Conservation (phyloP, 1,140 invertebrate genomes). For the Musca domestica region DNA sequence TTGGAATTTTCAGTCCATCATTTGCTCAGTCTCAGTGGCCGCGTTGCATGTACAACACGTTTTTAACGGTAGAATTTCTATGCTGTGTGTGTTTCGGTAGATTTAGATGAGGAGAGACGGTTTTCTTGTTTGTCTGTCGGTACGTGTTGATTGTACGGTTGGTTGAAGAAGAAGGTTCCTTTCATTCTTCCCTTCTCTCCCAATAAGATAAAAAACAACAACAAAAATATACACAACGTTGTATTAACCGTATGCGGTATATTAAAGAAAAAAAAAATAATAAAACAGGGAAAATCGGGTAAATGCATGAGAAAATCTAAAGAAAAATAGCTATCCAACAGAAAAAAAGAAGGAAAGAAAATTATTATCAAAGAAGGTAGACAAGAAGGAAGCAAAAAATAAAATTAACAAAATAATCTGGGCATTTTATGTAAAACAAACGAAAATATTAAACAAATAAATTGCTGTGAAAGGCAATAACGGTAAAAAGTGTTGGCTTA, state of each 20-base stretch:
- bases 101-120: too few species aligned
- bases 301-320: conserved; percentile 1
- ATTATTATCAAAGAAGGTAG: neutral
- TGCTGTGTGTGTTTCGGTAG: too few species aligned
- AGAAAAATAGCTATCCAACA: conserved; percentile 4
- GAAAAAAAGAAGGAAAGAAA: neutral
- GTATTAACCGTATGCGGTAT: neutral
- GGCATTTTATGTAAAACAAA: neutral
- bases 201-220: neutral
- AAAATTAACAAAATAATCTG: conserved; percentile 11
- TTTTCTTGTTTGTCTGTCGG: neutral
- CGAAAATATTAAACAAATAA: too few species aligned
- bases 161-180: neutral
- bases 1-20: conserved; percentile 1
- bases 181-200: conserved; percentile 5
- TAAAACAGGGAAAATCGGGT: neutral
- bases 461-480: too few species aligned
- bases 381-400: neutral
- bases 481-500: too few species aligned
- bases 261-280: neutral
- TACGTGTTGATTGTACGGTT: conserved; percentile 16
- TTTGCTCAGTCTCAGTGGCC: neutral
- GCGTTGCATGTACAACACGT: conserved; percentile 12
- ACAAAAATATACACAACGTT: neutral
- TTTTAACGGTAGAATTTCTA: neutral